Evolutionary conservation across 2,797 vertebrate genomes (phyloP), one percentile per base, ranked within the genome.

Genomic region (Kryptolebias ocellatus): DNA sequence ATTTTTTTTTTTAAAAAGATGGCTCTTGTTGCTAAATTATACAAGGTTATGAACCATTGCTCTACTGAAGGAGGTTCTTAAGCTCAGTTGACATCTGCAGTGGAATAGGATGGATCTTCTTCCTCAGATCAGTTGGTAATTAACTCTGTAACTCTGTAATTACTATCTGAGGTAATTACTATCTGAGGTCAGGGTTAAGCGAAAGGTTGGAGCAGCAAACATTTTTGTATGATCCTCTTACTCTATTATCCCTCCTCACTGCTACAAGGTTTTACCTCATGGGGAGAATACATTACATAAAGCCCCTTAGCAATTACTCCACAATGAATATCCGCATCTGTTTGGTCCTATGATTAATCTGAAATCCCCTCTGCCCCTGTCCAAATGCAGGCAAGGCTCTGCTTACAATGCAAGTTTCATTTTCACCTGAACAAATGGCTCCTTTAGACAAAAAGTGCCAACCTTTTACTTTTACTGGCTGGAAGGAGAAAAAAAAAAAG

Each of bases 351-450:
- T 90, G 90, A 93, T 92, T 91, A 89, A 92, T 91, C 86, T 90
- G 87, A 87, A 88, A 89, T 87, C 86, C 83, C 80, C 81, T 85
- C 83, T 79, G 74, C 85, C 87, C 79, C 83, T 70, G 77, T 86
- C 81, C 83, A 76, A 82, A 71, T 55, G 64, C 86, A 68, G 81
- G 64, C 78, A 67, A 12, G 67, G 66, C 85, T 89, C 80, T 90
- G 90, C 89, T 92, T 92, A 91, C 89, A 70, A 66, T 86, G 88
- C 89, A 87, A 88, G 86, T 92, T 91, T 89, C 78, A 86, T 90
- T 92, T 92, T 90, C 90, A 91, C 88, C 88, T 91, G 90, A 92
- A 92, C 90, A 93, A 92, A 92, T 91, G 88, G 85, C 86, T 92
- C 84, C 89, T 90, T 91, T 89, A 89, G 78, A 92, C 84, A 89